Evolutionary conservation across 2,888 invertebrate species (phyloP).

Genomic region (Malthinus flaveolus): DNA sequence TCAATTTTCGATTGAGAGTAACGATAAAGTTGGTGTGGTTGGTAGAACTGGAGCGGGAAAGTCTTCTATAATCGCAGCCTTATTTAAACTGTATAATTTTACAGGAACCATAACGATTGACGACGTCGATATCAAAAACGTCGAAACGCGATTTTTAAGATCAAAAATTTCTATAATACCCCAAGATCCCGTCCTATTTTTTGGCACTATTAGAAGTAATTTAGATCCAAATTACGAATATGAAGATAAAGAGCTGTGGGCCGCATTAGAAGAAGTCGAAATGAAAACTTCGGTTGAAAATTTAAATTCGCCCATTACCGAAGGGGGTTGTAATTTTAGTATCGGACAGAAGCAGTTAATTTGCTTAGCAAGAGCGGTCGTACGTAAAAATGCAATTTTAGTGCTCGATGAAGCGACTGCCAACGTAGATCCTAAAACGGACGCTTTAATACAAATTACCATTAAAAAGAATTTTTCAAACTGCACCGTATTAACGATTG

Average conservation of each 20-base stretch:
- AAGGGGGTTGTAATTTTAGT: slow-evolving; percentile 61
- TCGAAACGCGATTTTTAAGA: slow-evolving; percentile 75
- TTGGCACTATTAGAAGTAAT: slow-evolving; percentile 82
- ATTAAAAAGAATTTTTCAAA: slow-evolving; percentile 70
- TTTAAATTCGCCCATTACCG: slow-evolving; percentile 69
- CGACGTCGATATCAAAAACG: slow-evolving; percentile 65
- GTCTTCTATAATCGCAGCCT: slow-evolving; percentile 71
- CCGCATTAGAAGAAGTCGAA: slow-evolving; percentile 76
- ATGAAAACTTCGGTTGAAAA: slow-evolving; percentile 69
- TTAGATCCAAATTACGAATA: slow-evolving; percentile 83
- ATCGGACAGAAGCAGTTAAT: slow-evolving; percentile 66
- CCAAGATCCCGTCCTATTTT: slow-evolving; percentile 83
- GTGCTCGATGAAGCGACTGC: slow-evolving; percentile 75
- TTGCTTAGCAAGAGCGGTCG: slow-evolving; percentile 68
- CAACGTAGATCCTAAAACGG: slow-evolving; percentile 79
- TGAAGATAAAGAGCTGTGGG: slow-evolving; percentile 75
- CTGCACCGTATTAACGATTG: too few species aligned
- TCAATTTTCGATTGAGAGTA: slow-evolving; percentile 65
- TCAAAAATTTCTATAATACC: slow-evolving; percentile 80
- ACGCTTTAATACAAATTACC: slow-evolving; percentile 74
- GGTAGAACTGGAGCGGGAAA: slow-evolving; percentile 85
- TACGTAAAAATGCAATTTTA: slow-evolving; percentile 52
- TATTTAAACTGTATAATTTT: slow-evolving; percentile 78
- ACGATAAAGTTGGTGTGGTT: slow-evolving; percentile 74
- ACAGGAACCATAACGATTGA: slow-evolving; percentile 82